phyloP scores from a whole-genome alignment of 1,140 invertebrate genomes.

The Aricia agestis region DNA sequence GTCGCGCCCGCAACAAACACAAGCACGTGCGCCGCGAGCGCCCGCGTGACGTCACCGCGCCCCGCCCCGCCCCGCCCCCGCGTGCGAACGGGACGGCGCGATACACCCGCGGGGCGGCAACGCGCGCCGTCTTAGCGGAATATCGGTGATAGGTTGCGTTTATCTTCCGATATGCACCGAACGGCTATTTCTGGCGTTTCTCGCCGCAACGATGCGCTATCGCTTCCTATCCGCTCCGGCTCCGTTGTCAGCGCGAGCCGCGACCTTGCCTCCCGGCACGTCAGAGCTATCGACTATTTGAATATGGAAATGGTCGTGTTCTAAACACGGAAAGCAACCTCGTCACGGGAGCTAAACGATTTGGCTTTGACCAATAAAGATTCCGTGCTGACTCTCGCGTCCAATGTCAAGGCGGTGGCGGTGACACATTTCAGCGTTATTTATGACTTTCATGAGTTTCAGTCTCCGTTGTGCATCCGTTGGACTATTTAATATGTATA shows the following conservation, averaged over 20 bases:
- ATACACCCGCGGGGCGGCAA: constrained; percentile 45
- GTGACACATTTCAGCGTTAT: constrained; percentile 11
- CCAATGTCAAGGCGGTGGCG: constrained; percentile 25
- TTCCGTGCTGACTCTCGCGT: background rate
- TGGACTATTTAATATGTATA: too few species aligned
- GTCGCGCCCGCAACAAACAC: constrained; percentile 68
- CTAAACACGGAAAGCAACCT: constrained; percentile 3
- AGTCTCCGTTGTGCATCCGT: background rate
- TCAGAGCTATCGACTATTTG: constrained; percentile 18
- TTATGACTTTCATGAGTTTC: background rate
- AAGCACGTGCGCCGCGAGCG: constrained; percentile 65
- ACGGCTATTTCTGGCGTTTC: constrained; percentile 56
- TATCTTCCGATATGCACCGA: constrained; percentile 65
- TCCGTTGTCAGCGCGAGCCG: constrained; percentile 45
- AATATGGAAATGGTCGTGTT: constrained; percentile 27
- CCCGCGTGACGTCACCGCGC: constrained; percentile 60
- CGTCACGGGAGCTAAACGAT: constrained; percentile 13
- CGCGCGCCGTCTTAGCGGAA: constrained; percentile 61
- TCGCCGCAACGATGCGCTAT: constrained; percentile 42
- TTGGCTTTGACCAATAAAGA: constrained; percentile 20
- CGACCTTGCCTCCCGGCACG: constrained; percentile 42
- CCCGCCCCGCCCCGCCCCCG: constrained; percentile 55
- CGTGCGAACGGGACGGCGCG: constrained; percentile 37
- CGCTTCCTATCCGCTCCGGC: constrained; percentile 36
- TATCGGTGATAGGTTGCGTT: constrained; percentile 62